Base-by-base conservation (phyloP, 2,113 vertebrate genomes). In the Chiloscyllium plagiosum region DNA sequence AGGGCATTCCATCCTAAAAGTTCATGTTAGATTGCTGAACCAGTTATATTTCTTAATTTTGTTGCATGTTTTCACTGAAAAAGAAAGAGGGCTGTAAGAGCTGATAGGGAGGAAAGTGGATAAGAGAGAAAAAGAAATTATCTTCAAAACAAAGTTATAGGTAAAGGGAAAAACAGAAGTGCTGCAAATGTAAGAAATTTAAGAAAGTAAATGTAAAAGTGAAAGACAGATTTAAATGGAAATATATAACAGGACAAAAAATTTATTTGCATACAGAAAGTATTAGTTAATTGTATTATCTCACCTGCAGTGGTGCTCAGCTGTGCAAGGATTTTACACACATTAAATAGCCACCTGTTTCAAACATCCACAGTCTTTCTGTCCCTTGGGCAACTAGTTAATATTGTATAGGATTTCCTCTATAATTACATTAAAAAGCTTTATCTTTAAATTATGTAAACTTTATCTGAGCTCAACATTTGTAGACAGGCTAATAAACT, bases 371-470 rank as follows among this genome's bases (percentile, higher is more conserved):
- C 33, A 72, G 42, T 72, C 94, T 70, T 52, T 93, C 42, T 52
- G 94, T 95, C 94, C 94, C 94, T 72, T 47, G 94, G 68, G 94
- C 72, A 47, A 8, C 94, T 95, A 47, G 68, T 95, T 95, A 95
- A 72, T 95, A 95, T 72, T 95, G 94, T 95, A 95, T 95, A 95
- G 94, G 37, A 72, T 95, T 95, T 95, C 94, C 94, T 95, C 65
- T 95, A 47, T 95, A 95, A 95, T 95, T 26, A 72, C 69, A 95
- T 95, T 95, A 95, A 95, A 95, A 95, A 95, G 94, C 94, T 76
- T 95, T 95, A 95, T 95, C 68, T 95, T 95, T 95, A 95, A 95
- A 95, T 95, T 95, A 95, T 72, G 94, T 70, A 95, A 95, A 95
- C 94, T 95, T 95, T 47, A 72, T 95, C 94, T 95, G 94, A 72